phyloP scores from a whole-genome alignment of 2,797 vertebrate species.

The Acanthis flammea region DNA sequence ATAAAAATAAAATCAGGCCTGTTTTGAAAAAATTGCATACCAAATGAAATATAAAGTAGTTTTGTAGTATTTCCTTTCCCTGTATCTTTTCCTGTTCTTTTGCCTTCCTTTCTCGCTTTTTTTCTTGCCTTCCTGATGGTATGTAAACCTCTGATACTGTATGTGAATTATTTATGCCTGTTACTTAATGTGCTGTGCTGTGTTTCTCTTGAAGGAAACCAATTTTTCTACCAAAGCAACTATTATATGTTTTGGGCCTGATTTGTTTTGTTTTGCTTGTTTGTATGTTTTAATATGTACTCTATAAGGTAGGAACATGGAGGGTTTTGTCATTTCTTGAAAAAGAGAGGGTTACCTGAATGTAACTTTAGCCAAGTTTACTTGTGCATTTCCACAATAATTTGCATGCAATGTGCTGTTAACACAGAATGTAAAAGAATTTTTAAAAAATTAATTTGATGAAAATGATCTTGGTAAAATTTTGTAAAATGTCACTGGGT shows the following conservation, averaged over 20 bases:
- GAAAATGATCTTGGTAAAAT: neutral
- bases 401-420: neutral
- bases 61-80: slow-evolving; percentile 10
- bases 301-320: neutral
- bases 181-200: slow-evolving; percentile 56
- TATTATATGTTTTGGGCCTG: slow-evolving; percentile 22
- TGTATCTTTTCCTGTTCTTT: neutral
- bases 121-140: slow-evolving; percentile 27
- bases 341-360: neutral
- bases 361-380: neutral
- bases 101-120: neutral
- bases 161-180: slow-evolving; percentile 56
- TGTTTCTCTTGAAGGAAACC: slow-evolving; percentile 29
- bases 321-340: neutral
- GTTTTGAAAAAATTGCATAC: slow-evolving; percentile 6
- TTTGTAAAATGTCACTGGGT: neutral
- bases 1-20: neutral
- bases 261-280: slow-evolving; percentile 28
- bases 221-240: slow-evolving; percentile 34
- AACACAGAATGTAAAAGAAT: neutral
- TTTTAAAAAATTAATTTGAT: neutral
- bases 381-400: neutral
- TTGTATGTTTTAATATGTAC: slow-evolving; percentile 19
- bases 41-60: neutral
- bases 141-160: slow-evolving; percentile 51